These are phyloP conservation scores for Rhabdomys dilectus DNA, from an alignment of 2,113 vertebrate genomes.

Conservation along the genomic window DNA sequence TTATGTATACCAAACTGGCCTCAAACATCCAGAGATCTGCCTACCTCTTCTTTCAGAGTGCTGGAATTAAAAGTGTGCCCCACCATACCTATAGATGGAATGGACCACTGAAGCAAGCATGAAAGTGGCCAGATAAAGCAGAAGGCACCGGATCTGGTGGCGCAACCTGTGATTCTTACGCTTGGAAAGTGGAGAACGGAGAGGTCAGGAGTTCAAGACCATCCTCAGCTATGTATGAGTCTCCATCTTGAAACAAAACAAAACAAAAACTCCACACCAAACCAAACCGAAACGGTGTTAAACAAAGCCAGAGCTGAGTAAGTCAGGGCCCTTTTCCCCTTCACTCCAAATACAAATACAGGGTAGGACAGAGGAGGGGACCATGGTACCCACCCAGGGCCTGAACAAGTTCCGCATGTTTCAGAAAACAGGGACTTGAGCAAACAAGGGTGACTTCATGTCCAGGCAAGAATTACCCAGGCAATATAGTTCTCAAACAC, in stretches of 20 bases:
- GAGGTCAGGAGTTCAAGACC: neutral
- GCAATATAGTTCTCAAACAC: neutral
- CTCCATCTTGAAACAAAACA: neutral
- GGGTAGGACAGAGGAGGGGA: neutral
- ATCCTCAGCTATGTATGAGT: neutral
- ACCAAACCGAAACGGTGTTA: neutral
- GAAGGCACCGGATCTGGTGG: neutral
- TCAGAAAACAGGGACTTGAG: neutral
- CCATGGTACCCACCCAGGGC: neutral
- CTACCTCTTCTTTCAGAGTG: neutral
- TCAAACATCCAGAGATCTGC: neutral
- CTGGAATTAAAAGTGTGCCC: neutral
- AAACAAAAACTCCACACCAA: neutral
- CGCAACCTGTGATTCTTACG: neutral
- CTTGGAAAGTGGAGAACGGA: neutral
- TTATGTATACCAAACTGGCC: neutral
- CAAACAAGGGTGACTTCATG: neutral
- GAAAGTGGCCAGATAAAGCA: neutral
- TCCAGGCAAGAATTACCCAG: slow-evolving; percentile 10
- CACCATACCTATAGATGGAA: neutral
- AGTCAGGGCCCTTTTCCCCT: neutral
- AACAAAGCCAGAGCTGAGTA: neutral
- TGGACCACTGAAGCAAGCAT: neutral
- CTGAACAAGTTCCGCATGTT: neutral
- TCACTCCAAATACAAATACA: neutral